Evolutionary conservation across 2,797 vertebrate species (phyloP), one percentile per base, ranked within the genome.

Genomic region (Cephalopachus bancanus): DNA sequence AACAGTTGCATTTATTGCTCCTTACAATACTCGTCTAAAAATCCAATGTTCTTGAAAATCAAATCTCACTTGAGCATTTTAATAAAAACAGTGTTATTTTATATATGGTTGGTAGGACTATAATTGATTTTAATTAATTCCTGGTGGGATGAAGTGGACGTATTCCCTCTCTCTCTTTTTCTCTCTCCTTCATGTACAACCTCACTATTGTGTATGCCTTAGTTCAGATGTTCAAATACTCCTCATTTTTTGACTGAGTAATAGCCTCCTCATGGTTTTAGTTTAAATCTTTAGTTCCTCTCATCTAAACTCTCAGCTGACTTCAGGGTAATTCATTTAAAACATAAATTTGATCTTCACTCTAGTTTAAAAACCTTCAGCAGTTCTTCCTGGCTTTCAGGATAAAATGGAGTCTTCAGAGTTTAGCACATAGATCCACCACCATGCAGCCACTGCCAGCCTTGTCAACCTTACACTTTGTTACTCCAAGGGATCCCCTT

Each of bases 1-100:
- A 76, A 92, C 71, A 20, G 87, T 91, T 83, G 67, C 69, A 91
- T 19, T 74, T 51, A n/a, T 65, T 92, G 4, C 88, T 62, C 2
- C 49, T 92, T 86, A 87, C 26, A 28, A 65, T 69, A 60, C 28
- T 71, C 71, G 84, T 92, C 26, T 88, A 93, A 95, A 44, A 96
- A 67, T 84, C 6, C 28, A 92, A 49, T 69, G 4, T 62, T 89
- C 20, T 80, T 80, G 19, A 83, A 90, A 84, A 59, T 95, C 15
- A 95, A 83, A 67, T 83, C n/a, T 91, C 19, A 74, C 51, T 14
- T 79, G 51, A 90, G 28, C 22, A 78, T 76, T 91, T 94, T 89
- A 81, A 89, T 53, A 65, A 92, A 94, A 69, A 67, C 22, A 75
- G 22, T 81, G 65, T 75, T 88, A 19, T 85, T 83, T 88, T 81